Evolutionary conservation across 1,140 invertebrate genomes (phyloP).

Genomic region (Penaeus indicus): DNA sequence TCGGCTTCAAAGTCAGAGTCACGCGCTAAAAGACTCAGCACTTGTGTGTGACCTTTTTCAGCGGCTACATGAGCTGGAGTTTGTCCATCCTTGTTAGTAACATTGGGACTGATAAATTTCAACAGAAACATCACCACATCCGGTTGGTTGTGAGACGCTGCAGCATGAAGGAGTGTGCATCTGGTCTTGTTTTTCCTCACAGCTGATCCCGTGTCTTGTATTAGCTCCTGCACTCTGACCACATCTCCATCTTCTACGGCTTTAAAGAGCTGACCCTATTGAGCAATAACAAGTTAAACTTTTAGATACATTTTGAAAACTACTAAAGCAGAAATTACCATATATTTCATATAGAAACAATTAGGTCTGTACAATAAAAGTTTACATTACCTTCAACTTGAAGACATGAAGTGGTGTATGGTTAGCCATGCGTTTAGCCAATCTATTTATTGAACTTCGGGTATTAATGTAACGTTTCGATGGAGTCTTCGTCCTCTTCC

Average conservation of each 20-base stretch:
- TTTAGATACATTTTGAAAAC: too few relatives aligned
- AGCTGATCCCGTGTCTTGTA: conserved; percentile 30
- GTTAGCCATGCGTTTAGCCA: too few relatives aligned
- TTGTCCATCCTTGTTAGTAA: conserved; percentile 43
- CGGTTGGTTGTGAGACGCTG: conserved; percentile 23
- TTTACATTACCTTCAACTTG: too few relatives aligned
- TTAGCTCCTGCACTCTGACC: background rate
- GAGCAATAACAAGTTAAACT: background rate
- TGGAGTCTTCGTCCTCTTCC: too few relatives aligned
- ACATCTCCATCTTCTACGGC: conserved; percentile 38
- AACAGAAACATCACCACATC: conserved; percentile 39
- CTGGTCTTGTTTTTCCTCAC: conserved; percentile 21
- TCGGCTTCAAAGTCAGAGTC: conserved; percentile 33
- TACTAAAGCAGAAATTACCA: too few relatives aligned
- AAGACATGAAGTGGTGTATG: too few relatives aligned
- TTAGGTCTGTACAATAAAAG: too few relatives aligned
- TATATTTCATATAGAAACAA: too few relatives aligned
- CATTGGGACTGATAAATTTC: conserved; percentile 48
- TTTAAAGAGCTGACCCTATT: conserved; percentile 9
- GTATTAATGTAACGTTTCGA: too few relatives aligned
- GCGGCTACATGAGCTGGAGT: conserved; percentile 51
- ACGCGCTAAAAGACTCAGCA: conserved; percentile 31
- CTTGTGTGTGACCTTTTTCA: conserved; percentile 39
- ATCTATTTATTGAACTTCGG: too few relatives aligned
- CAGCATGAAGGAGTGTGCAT: conserved; percentile 36